Conservation (phyloP, 2,113 vertebrate species). For the Xiphophorus hellerii region DNA sequence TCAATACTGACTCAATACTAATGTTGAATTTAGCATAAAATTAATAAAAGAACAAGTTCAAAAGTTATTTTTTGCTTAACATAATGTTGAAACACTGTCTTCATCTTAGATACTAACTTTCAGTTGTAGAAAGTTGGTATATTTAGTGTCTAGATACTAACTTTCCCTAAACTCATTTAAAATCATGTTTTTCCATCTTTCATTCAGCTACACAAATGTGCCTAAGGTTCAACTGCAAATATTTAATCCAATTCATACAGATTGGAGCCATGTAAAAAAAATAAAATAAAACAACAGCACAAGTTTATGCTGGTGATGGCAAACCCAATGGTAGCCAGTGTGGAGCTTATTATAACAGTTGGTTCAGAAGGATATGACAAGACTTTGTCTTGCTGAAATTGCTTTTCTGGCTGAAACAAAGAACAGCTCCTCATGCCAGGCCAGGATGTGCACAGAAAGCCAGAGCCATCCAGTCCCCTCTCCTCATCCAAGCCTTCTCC, state of each 20-base stretch:
- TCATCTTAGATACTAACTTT: too few species aligned
- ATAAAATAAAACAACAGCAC: not conserved
- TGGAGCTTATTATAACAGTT: constrained; percentile 55
- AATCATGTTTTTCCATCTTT: not conserved
- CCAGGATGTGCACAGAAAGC: constrained; percentile 47
- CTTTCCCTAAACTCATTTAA: too few species aligned
- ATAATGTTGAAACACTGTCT: too few species aligned
- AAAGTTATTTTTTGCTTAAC: too few species aligned
- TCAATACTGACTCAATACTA: too few species aligned
- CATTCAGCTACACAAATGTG: constrained; percentile 6
- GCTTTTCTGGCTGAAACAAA: constrained; percentile 49
- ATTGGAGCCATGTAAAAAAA: not conserved
- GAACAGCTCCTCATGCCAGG: constrained; percentile 42
- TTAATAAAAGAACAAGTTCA: too few species aligned
- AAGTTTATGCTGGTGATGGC: not conserved
- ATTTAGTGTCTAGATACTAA: too few species aligned
- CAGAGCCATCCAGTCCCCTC: constrained; percentile 21
- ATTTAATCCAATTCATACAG: not conserved
- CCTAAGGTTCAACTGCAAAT: not conserved
- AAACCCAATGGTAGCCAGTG: constrained; percentile 37
- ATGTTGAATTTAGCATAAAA: too few species aligned
- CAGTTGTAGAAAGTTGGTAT: too few species aligned
- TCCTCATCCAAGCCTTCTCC: constrained; percentile 46
- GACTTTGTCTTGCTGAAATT: constrained; percentile 45
- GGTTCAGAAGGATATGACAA: constrained; percentile 43